phyloP scores from a whole-genome alignment of 2,888 invertebrate species.

The Prosapia bicincta region DNA sequence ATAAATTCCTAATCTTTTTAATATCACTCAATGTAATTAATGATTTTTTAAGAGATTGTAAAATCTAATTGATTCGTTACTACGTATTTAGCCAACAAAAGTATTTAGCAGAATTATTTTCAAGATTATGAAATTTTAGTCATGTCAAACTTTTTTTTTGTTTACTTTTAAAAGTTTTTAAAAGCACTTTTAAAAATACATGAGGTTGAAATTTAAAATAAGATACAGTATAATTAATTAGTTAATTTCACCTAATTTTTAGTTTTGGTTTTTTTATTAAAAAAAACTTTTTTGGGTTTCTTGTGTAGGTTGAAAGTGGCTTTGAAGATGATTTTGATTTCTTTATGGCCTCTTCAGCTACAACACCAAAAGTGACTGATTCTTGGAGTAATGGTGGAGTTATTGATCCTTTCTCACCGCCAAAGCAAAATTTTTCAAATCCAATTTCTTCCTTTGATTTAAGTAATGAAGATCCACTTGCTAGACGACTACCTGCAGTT shows the following conservation, averaged over 20 bases:
- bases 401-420: background rate
- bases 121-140: too few species aligned
- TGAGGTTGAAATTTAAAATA: background rate
- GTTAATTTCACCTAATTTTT: background rate
- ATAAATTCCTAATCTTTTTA: too few species aligned
- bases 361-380: constrained; percentile 34
- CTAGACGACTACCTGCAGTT: background rate
- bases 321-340: constrained; percentile 82
- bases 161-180: too few species aligned
- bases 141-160: too few species aligned
- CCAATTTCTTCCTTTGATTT: constrained; percentile 31
- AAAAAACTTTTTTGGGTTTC: background rate
- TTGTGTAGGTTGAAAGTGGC: constrained; percentile 64
- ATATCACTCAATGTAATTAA: too few species aligned
- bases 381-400: constrained; percentile 31
- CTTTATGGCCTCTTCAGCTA: constrained; percentile 48
- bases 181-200: background rate
- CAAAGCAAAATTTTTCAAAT: constrained; percentile 5
- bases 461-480: constrained; percentile 31
- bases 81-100: too few species aligned
- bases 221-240: too few species aligned
- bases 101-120: too few species aligned
- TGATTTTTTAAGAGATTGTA: too few species aligned
- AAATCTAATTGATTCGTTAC: too few species aligned
- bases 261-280: background rate